Evolutionary conservation across 2,797 vertebrate species (phyloP), one percentile per base, ranked within the genome.

Genomic region (Podarcis lilfordi): DNA sequence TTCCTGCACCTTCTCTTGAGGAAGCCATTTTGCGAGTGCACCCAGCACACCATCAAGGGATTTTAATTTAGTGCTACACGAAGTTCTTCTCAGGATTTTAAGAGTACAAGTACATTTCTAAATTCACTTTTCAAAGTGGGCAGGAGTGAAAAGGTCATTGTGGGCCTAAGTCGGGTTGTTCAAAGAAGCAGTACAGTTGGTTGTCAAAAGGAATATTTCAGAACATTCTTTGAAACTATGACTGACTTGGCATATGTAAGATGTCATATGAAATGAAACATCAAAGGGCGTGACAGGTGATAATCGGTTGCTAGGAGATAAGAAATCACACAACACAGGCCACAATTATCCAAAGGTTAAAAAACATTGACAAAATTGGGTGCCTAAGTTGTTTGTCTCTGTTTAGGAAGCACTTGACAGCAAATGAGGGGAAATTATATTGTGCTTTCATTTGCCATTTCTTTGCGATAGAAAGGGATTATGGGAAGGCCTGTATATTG

Each of bases 291-390:
- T 86, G 64, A 79, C 61, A 86, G 66, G 68, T 80, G 55, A 68
- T 82, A 68, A 32, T 76, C 25, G 43, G 72, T 77, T 77, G 40
- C 72, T 66, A 82, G 59, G 80, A 87, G 69, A 87, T 64, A 43
- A 79, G 76, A 86, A 86, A 64, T 77, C 84, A 74, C 27, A 66
- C n/a, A 3, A 8, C 64, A 55, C 72, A 81, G 55, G 68, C 69
- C 55, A n/a, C 71, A 64, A 32, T 82, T 43, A 82, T 64, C 19
- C 40, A 87, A 81, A 45, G 80, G 69, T 87, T 81, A 82, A 86
- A 64, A 55, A 86, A 45, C 79, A 82, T 82, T 87, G 61, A 77
- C n/a, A 77, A 69, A 86, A 88, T 23, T 40, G n/a, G 43, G 6
- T 23, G 11, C 32, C 15, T 37, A 72, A 59, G 27, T 21, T 59